Percentiles rank a stretch among this genome's conserved stretches.
These are phyloP conservation scores for Druon quercuslanigerum DNA, from an alignment of 1,140 invertebrate species.

Conservation along the genomic window DNA sequence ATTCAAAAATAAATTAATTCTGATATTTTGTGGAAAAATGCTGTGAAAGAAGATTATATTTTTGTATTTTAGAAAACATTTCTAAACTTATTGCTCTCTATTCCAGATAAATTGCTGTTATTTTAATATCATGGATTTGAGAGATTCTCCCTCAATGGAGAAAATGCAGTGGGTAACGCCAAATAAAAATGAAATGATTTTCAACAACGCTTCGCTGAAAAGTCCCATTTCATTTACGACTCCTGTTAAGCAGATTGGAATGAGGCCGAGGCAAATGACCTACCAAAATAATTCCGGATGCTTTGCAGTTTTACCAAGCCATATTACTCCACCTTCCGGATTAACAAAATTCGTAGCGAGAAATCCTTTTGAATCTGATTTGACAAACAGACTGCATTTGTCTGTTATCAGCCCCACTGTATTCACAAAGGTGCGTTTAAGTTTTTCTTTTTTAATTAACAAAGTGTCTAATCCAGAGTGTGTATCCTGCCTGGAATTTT, in stretches of 20 bases:
- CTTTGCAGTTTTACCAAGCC: slow-evolving; percentile 55
- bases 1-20: no score
- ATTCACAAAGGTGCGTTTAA: slow-evolving; percentile 63
- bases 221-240: slow-evolving; percentile 54
- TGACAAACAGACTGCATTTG: slow-evolving; percentile 69
- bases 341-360: slow-evolving; percentile 67
- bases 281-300: slow-evolving; percentile 41
- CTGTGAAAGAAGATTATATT: no score
- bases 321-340: slow-evolving; percentile 70
- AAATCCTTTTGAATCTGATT: slow-evolving; percentile 72
- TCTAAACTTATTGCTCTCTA: not conserved
- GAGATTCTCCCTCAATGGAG: slow-evolving; percentile 47
- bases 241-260: slow-evolving; percentile 50
- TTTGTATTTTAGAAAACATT: no score
- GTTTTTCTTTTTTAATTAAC: not conserved
- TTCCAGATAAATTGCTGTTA: not conserved
- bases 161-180: slow-evolving; percentile 50
- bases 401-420: slow-evolving; percentile 71
- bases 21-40: no score
- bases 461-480: no score
- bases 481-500: no score
- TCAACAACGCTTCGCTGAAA: slow-evolving; percentile 35
- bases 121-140: not conserved
- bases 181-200: slow-evolving; percentile 45
- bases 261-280: slow-evolving; percentile 32